These are phyloP conservation scores for Carterocephalus palaemon DNA, from an alignment of 2,888 invertebrate species.

Conservation along the genomic window DNA sequence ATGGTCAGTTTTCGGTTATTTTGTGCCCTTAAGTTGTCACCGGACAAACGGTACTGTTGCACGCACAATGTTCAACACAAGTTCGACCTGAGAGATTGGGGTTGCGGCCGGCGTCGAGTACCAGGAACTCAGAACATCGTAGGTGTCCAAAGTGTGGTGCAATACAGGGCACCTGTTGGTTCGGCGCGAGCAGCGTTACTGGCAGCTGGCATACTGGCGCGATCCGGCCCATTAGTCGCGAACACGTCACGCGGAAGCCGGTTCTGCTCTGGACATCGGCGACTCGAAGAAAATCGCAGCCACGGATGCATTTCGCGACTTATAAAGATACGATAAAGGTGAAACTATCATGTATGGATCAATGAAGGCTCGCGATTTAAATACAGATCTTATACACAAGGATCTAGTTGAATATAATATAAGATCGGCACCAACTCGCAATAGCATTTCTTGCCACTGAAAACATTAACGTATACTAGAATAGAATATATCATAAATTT, in stretches of 20 bases:
- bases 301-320: slow-evolving; percentile 24
- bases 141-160: slow-evolving; percentile 36
- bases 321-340: slow-evolving; percentile 38
- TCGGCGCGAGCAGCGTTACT: slow-evolving; percentile 71
- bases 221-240: slow-evolving; percentile 62
- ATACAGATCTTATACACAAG: too few relatives aligned
- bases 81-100: slow-evolving; percentile 39
- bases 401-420: too few relatives aligned
- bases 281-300: slow-evolving; percentile 61
- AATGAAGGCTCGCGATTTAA: too few relatives aligned
- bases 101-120: slow-evolving; percentile 34
- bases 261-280: slow-evolving; percentile 59
- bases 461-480: too few relatives aligned
- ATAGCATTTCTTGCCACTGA: too few relatives aligned
- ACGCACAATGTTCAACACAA: slow-evolving; percentile 47
- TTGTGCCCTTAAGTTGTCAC: too few relatives aligned
- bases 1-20: too few relatives aligned
- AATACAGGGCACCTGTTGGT: slow-evolving; percentile 64
- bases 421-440: too few relatives aligned
- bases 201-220: slow-evolving; percentile 73
- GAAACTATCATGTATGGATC: neutral
- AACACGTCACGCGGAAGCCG: slow-evolving; percentile 75
- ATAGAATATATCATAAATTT: too few relatives aligned
- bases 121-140: slow-evolving; percentile 48
- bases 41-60: slow-evolving; percentile 26